phyloP scores from a whole-genome alignment of 2,113 vertebrate species.

The Ptilorrhoa leucosticta region DNA sequence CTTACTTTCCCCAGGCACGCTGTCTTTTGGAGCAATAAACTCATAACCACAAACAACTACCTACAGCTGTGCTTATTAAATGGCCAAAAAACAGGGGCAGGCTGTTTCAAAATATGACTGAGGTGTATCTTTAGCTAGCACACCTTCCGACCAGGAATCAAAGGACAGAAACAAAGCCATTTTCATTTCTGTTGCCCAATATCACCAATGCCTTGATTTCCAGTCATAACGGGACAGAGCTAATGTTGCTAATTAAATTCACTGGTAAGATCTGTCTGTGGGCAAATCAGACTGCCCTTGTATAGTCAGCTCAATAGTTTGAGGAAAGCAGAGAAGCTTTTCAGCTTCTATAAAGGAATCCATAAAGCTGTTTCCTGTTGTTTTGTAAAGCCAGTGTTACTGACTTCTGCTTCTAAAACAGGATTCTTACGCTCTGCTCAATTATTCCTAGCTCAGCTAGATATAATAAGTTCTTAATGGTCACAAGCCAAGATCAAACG shows the following conservation, averaged over 20 bases:
- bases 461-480: background rate
- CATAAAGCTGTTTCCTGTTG: background rate
- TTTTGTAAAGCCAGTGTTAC: background rate
- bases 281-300: background rate
- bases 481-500: background rate
- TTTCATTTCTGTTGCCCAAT: background rate
- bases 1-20: background rate
- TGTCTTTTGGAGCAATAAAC: background rate
- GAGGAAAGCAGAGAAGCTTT: background rate
- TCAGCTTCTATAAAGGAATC: background rate
- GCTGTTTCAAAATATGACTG: rapidly evolving
- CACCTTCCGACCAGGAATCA: background rate
- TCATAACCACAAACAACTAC: background rate
- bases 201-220: background rate
- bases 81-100: background rate
- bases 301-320: background rate
- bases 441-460: background rate
- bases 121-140: background rate
- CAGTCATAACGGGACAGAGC: background rate
- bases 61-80: background rate
- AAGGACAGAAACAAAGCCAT: background rate
- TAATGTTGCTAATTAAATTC: background rate
- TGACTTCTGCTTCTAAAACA: background rate
- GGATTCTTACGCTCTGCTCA: background rate
- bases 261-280: background rate